Evolutionary conservation across 1,140 invertebrate genomes (phyloP), one percentile per base, ranked within the genome.

Genomic region (Aradophagus sp.): DNA sequence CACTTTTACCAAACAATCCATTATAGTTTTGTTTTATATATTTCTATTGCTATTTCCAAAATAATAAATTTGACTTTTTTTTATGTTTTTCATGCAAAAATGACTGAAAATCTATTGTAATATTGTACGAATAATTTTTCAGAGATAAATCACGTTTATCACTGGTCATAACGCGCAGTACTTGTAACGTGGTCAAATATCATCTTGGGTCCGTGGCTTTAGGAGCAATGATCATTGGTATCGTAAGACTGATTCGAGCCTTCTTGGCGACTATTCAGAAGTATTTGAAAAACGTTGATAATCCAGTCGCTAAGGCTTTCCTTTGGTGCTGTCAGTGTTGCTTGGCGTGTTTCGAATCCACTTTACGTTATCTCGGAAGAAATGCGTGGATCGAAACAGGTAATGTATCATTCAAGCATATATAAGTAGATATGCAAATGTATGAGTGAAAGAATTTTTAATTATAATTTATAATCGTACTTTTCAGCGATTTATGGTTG

Each of bases 321-420:
- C 62, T 87, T 31, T 89, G 88, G 75, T 91, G 89, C 62, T 93
- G 92, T 78, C 89, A 91, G 53, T 93, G 92, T 73, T 93, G 91
- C 74, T 81, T 94, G 0, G 89, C 87, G 77, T 91, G 90, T 70
- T 89, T 94, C 63, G 93, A 95, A 77, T 91, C 89, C 45, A 89
- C 90, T 70, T 80, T 95, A 1, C 89, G 91, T 76, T 93, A 88
- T 77, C 82, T 95, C 12, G 91, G 89, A 32, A 84, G 90, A 75
- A 94, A 94, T 84, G 92, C 93, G 5, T 95, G 92, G 76, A 92
- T 94, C 62, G 92, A 93, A 88, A 90, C 91, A 78, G 90, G 90
- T 90, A 83, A 69, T 29, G 1, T 29, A 44, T 20, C 1, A 17
- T 36, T 44, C 11, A 7, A 11, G 32, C 8, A 6, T 10, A 83